Percentiles rank a stretch among this genome's conserved stretches.
Conservation (phyloP, 2,797 vertebrate genomes). For the Muscicapa striata region DNA sequence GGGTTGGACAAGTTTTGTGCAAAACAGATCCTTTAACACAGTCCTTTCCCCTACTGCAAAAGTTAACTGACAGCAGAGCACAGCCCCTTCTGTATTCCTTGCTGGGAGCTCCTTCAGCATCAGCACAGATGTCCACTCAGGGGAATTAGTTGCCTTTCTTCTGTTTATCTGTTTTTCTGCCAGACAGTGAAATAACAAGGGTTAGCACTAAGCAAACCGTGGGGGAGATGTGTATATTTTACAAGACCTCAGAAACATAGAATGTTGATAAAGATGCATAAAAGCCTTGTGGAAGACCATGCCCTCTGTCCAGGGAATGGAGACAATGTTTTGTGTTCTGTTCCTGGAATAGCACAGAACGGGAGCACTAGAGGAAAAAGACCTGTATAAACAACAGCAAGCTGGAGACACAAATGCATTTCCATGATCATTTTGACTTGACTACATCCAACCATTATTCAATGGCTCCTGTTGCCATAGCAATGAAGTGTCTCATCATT, state of each 20-base stretch:
- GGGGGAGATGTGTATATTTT: not conserved
- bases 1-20: not conserved
- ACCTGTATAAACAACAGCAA: not conserved
- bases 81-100: not conserved
- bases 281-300: not conserved
- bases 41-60: not conserved
- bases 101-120: not conserved
- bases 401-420: not conserved
- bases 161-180: conserved; percentile 37
- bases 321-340: not conserved
- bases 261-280: not conserved
- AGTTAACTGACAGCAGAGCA: not conserved
- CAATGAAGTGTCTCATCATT: not conserved
- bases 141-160: not conserved
- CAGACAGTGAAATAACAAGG: not conserved
- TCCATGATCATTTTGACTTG: not conserved
- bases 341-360: not conserved
- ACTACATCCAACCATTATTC: conserved; percentile 12
- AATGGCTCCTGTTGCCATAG: conserved; percentile 22
- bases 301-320: not conserved
- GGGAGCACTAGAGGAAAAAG: not conserved
- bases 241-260: not conserved
- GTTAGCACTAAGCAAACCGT: not conserved
- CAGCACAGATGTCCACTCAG: not conserved
- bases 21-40: not conserved